Evolutionary conservation across 2,797 vertebrate genomes (phyloP), one percentile per base, ranked within the genome.

Genomic region (Ciconia nigra): DNA sequence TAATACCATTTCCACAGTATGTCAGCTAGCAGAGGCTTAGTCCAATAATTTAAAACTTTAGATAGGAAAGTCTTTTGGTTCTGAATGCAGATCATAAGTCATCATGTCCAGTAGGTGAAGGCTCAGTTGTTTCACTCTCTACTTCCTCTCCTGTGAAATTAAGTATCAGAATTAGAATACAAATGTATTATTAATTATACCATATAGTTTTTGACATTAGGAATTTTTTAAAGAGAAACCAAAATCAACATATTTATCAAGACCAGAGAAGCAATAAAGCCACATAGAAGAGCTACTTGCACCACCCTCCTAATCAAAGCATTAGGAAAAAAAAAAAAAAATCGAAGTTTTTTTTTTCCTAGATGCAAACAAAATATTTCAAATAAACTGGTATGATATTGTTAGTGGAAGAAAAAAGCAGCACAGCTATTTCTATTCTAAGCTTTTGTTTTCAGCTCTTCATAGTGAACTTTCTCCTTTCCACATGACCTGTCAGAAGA

Each of bases 41-140:
- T 96, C 91, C 94, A 98, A 98, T 98, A 98, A 98, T 89, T 98
- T 98, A 98, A 93, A 93, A 86, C 67, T 87, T 74, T 24, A 80
- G 26, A 85, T 67, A 96, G 93, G 79, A 96, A 95, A 89, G 84
- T 95, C 93, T 94, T 93, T 92, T 79, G 42, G 44, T 93, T 95
- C 65, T 90, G 92, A 95, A 93, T 5, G 87, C 16, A 76, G 82
- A 86, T 98, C 96, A 98, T 70, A 98, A 97, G 39, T 98, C 98
- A 54, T 97, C 97, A 42, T 98, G 98, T 66, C 63, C 94, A 65
- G 70, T 21, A 86, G 85, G 47, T 57, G 95, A 93, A 69, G 95
- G 73, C 52, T 87, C 83, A 78, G 84, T 61, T 58, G 31, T 78
- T 83, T 72, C 81, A 73, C 28, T 85, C 57, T 90, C 35, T 42